Evolutionary conservation across 2,113 vertebrate genomes (phyloP), one percentile per base, ranked within the genome.

Genomic region (Sceloporus tristichus): DNA sequence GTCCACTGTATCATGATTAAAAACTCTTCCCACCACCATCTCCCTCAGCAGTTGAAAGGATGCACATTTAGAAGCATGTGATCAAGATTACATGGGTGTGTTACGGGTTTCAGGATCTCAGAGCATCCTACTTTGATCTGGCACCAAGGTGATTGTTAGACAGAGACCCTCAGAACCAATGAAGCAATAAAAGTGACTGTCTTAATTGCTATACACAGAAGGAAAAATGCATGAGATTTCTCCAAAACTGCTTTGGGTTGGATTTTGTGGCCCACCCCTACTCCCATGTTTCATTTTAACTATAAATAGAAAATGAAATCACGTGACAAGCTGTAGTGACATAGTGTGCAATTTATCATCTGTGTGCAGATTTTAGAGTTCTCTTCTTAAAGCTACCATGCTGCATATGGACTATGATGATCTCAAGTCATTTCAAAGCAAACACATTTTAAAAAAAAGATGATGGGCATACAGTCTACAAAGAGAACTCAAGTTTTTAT

Each of bases 221-320:
- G 84, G 13, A 25, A 95, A 96, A 94, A 91, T 78, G 89, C 87
- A 91, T 0, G 25, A 94, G 91, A 87, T 92, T 95, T 93, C 95
- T 96, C 92, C 92, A 94, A 96, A 95, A 96, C 94, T 92, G 92
- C 90, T 94, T 94, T 92, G 94, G 88, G 91, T 93, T 92, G 89
- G 90, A 93, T 90, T 92, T 93, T 87, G 21, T 8, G 18, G 59
- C 16, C 8, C 1, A 1, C 18, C 11, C 56, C 91, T 90, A 88
- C 59, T 92, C 88, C 94, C 96, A 93, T 94, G 91, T 85, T 94
- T 95, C 94, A 93, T 94, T 96, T 97, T 85, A 94, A 89, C 88
- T 96, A 93, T 92, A 95, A 97, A 95, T 94, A 93, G 93, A 94
- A 90, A 92, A 94, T 74, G 68, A 85, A 92, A 77, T 91, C 92